Evolutionary conservation across 1,140 invertebrate species (phyloP).

Genomic region (Orius insidiosus): DNA sequence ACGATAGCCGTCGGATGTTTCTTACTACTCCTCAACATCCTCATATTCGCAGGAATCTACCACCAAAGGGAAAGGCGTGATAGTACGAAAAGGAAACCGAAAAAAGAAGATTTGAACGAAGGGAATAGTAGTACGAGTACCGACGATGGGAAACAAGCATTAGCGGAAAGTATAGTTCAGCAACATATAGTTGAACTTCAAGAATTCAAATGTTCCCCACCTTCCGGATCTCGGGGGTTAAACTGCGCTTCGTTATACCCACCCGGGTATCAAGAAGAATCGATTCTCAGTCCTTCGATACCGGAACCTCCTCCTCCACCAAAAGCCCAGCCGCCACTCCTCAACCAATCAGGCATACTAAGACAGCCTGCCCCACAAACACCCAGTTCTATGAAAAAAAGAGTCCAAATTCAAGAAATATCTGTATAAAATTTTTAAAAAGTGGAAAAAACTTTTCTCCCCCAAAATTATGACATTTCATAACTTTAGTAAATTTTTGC

Average conservation of each 20-base stretch:
- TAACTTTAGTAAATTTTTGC: constrained; percentile 8
- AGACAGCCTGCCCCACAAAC: constrained; percentile 17
- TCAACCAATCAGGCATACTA: constrained; percentile 15
- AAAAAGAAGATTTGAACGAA: constrained; percentile 38
- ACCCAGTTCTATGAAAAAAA: constrained; percentile 20
- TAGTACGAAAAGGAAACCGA: constrained; percentile 42
- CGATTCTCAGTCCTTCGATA: constrained; percentile 30
- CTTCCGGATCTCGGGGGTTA: constrained; percentile 28
- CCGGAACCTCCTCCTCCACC: constrained; percentile 20
- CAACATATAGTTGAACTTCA: constrained; percentile 40
- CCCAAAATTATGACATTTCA: constrained; percentile 1
- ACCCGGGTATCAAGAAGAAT: constrained; percentile 27
- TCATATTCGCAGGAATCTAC: constrained; percentile 88
- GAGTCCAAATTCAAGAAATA: constrained; percentile 21
- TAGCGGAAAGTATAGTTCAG: constrained; percentile 27
- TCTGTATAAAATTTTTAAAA: no score
- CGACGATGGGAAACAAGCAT: constrained; percentile 35
- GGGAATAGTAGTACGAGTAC: constrained; percentile 40
- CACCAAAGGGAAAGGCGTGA: constrained; percentile 61
- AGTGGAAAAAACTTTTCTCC: not conserved
- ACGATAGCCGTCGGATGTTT: constrained; percentile 85
- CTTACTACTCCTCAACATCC: constrained; percentile 70
- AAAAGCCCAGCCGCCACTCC: constrained; percentile 17
- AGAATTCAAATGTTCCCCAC: constrained; percentile 41
- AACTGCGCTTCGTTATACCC: constrained; percentile 29